These are phyloP conservation scores for Meleagris gallopavo DNA, from an alignment of 2,113 vertebrate species.

Conservation along the genomic window DNA sequence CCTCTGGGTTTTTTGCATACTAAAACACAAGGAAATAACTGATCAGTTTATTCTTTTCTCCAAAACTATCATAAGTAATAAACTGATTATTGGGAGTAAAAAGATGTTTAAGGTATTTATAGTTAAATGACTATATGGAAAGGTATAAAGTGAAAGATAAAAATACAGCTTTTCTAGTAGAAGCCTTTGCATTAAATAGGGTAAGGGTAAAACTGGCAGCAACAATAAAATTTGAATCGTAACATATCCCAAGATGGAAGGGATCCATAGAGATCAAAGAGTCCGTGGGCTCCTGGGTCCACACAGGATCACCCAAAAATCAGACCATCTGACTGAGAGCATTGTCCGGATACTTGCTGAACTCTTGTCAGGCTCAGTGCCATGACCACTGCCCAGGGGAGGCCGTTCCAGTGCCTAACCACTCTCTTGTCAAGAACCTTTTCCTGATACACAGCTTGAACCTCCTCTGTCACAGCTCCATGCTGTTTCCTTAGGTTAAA, in stretches of 20 bases:
- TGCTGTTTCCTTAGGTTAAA: not conserved
- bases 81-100: constrained; percentile 9
- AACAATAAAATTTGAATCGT: not conserved
- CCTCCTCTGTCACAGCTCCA: too few species aligned
- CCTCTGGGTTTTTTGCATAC: not conserved
- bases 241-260: too few species aligned
- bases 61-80: not conserved
- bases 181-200: not conserved
- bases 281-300: too few species aligned
- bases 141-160: not conserved
- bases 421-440: too few species aligned
- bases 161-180: not conserved
- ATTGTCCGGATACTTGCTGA: too few species aligned
- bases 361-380: too few species aligned
- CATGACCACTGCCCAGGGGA: too few species aligned
- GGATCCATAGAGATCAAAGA: too few species aligned
- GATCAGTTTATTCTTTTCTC: not conserved
- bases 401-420: too few species aligned
- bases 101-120: constrained; percentile 33
- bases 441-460: too few species aligned
- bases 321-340: too few species aligned
- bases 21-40: not conserved
- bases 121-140: not conserved
- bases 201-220: not conserved
- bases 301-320: too few species aligned